Percentiles rank a stretch among this genome's conserved stretches.
Evolutionary conservation across 2,888 invertebrate species (phyloP).

Genomic region (Cataglyphis rosenhaueri): DNA sequence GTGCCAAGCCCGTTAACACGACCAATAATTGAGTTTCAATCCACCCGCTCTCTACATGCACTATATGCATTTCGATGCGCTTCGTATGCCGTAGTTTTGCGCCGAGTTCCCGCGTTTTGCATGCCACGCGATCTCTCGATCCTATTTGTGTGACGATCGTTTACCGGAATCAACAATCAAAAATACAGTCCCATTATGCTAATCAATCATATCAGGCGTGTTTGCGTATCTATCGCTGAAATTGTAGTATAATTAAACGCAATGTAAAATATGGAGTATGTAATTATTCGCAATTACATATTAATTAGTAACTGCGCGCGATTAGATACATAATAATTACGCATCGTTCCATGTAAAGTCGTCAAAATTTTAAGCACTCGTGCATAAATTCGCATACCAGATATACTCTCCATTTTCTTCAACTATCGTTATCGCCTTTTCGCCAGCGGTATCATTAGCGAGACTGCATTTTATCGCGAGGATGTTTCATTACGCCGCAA

Average conservation of each 20-base stretch:
- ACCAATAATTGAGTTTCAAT: conserved; percentile 62
- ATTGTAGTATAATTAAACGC: background rate
- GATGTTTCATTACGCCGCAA: background rate
- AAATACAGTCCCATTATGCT: conserved; percentile 36
- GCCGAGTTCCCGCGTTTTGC: conserved; percentile 11
- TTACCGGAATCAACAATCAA: conserved; percentile 37
- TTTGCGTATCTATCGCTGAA: conserved; percentile 15
- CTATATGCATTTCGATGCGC: conserved; percentile 5
- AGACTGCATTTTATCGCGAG: background rate
- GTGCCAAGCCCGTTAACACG: conserved; percentile 52
- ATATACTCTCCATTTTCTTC: background rate
- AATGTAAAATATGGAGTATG: background rate
- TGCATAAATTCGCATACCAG: background rate
- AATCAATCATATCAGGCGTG: conserved; percentile 34
- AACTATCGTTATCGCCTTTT: background rate
- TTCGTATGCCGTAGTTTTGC: conserved; percentile 32
- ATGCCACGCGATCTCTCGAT: conserved; percentile 2
- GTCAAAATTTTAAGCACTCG: background rate
- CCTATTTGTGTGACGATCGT: conserved; percentile 14
- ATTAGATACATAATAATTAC: background rate
- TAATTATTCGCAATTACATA: conserved; percentile 10
- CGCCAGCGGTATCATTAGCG: background rate
- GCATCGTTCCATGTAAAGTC: background rate
- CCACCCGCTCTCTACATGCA: conserved; percentile 1
- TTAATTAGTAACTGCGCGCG: conserved; percentile 24